Base-by-base conservation (phyloP, 2,888 invertebrate species). In the Dromius quadrimaculatus region DNA sequence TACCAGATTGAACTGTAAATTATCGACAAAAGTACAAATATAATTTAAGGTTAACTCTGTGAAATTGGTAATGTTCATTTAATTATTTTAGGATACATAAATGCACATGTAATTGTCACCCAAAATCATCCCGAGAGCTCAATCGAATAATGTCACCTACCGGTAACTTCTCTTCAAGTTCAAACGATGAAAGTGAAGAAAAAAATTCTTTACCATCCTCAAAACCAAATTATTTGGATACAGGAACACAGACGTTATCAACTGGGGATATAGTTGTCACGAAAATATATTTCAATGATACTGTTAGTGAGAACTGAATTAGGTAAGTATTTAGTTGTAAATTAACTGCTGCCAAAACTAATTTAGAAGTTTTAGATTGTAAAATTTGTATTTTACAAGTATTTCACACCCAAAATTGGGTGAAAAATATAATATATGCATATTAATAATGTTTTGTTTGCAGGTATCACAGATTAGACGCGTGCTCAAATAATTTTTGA, bases 201-300 rank as follows among this genome's bases (percentile, higher is more conserved):
- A 59, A 23, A 34, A 43, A 36, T 71, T 70, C 71, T 66, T 38
- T 72, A 72, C 32, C 79, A 83, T 83, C 81, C 78, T 83, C 83
- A 79, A 85, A 84, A 81, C 79, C 77, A 71, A 84, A 80, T 83
- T 84, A 81, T 81, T 79, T 73, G 9, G 88, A 88, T 76, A 86
- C 89, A 71, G 90, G 89, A 28, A 90, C 92, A 71, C 95, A 96
- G 83, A 95, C 95, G 1, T 85, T 94, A 50, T 94, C 94, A 80
- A 95, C 95, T 13, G 95, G 95, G 59, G 95, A 95, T 81, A 93
- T 96, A 78, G 95, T 95, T 65, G 94, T 95, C 77, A 95, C 94
- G 45, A 91, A 92, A 83, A 93, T 95, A 78, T 89, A 77, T 76
- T 83, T 83, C 75, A 79, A 80, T 72, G 82, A 82, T 73, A 65